Evolutionary conservation across 2,888 invertebrate species (phyloP).

Genomic region (Congeria kusceri): DNA sequence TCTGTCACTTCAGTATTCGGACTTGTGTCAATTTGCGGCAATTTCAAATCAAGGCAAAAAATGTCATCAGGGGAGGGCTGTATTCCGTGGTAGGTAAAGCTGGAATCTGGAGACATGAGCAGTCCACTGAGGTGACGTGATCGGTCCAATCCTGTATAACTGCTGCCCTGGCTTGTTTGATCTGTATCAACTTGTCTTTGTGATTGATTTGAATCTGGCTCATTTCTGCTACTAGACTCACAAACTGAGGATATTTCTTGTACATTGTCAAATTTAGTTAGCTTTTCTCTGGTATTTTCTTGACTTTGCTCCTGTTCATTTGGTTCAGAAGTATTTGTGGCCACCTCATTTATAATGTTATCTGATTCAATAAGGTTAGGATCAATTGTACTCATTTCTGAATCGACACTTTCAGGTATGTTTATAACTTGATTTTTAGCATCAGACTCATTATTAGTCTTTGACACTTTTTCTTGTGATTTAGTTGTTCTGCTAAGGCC

Average conservation of each 20-base stretch:
- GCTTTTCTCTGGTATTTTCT: no score
- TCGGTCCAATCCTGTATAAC: not conserved
- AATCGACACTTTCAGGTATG: conserved; percentile 15
- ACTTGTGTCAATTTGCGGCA: conserved; percentile 46
- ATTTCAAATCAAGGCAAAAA: conserved; percentile 60
- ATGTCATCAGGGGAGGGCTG: conserved; percentile 62
- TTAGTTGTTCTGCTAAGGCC: no score
- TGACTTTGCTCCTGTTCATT: no score
- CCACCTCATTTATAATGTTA: not conserved
- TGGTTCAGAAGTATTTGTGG: no score
- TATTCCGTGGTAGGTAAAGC: not conserved
- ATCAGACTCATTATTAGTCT: no score
- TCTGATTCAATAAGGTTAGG: not conserved
- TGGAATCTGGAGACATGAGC: conserved; percentile 47
- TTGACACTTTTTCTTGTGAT: no score
- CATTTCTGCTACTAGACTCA: not conserved
- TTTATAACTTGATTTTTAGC: not conserved
- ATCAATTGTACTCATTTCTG: conserved; percentile 19
- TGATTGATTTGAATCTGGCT: not conserved
- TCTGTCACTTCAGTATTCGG: conserved; percentile 12
- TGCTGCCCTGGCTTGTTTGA: not conserved
- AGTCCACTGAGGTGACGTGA: conserved; percentile 46
- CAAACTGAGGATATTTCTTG: not conserved
- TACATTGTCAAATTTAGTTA: not conserved
- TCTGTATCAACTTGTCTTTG: not conserved